These are phyloP conservation scores for Calidris pygmaea DNA, from an alignment of 2,113 vertebrate genomes.

Conservation along the genomic window DNA sequence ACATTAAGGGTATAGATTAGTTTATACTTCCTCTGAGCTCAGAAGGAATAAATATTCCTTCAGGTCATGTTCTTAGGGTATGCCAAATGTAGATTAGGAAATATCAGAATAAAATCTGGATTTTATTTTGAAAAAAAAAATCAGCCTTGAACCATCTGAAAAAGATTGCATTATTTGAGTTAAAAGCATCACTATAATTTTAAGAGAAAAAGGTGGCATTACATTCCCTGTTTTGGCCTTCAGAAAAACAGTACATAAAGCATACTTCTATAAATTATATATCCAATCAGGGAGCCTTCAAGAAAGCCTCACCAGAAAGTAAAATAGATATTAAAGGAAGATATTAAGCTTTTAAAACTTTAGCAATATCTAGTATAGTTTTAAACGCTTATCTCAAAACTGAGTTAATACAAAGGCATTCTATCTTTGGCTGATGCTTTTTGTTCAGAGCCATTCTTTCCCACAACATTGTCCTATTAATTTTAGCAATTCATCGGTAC, in stretches of 20 bases:
- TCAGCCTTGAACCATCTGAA: background rate
- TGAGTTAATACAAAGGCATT: background rate
- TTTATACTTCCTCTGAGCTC: background rate
- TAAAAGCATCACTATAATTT: background rate
- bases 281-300: background rate
- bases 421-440: background rate
- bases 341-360: background rate
- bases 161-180: background rate
- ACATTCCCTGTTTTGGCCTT: background rate
- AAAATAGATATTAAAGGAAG: background rate
- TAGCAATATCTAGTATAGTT: background rate
- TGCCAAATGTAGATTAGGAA: background rate
- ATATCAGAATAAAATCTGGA: background rate
- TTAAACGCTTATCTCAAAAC: background rate
- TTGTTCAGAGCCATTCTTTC: background rate
- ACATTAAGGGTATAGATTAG: background rate
- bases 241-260: background rate
- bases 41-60: background rate
- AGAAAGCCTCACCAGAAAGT: background rate
- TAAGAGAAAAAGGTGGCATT: background rate
- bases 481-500: background rate
- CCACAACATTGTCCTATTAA: background rate
- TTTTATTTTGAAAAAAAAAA: background rate
- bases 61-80: background rate
- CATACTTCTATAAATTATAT: background rate